A percentile compares a stretch with the other conserved stretches of the same genome.
Evolutionary conservation across 2,888 invertebrate species (phyloP).

Genomic region (Hypselothyrea guttata): DNA sequence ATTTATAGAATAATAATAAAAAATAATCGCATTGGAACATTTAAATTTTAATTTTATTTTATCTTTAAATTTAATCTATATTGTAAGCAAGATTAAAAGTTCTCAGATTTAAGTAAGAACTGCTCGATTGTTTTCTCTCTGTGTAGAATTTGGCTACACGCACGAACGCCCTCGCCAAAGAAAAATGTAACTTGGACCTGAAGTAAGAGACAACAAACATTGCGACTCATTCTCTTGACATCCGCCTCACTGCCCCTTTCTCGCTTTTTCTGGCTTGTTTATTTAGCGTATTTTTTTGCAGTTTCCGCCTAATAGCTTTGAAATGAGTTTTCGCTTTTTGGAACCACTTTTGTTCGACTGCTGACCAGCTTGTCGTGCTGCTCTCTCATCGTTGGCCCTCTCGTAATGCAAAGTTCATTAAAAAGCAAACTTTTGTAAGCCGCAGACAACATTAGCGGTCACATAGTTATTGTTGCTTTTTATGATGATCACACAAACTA

Average conservation of each 20-base stretch:
- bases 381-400: conserved; percentile 1
- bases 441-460: conserved; percentile 46
- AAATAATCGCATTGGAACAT: too few relatives aligned
- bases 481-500: conserved; percentile 19
- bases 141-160: too few relatives aligned
- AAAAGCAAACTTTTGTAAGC: conserved; percentile 26
- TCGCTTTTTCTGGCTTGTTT: conserved; percentile 2
- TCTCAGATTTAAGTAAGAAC: too few relatives aligned
- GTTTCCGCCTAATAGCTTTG: conserved; percentile 70
- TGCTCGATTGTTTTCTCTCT: too few relatives aligned
- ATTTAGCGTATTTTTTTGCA: conserved; percentile 30
- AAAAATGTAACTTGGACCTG: conserved; percentile 35
- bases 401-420: conserved; percentile 46
- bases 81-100: too few relatives aligned
- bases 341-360: conserved; percentile 32
- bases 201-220: conserved; percentile 14
- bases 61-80: too few relatives aligned
- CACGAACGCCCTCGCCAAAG: conserved; percentile 50
- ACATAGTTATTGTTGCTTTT: conserved; percentile 19
- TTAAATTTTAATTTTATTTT: too few relatives aligned
- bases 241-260: conserved; percentile 5
- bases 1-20: too few relatives aligned
- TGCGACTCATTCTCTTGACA: conserved; percentile 15
- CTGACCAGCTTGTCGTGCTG: conserved; percentile 20
- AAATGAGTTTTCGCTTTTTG: conserved; percentile 68